phyloP scores from a whole-genome alignment of 2,888 invertebrate genomes.

The Stenolophus ochropezus region DNA sequence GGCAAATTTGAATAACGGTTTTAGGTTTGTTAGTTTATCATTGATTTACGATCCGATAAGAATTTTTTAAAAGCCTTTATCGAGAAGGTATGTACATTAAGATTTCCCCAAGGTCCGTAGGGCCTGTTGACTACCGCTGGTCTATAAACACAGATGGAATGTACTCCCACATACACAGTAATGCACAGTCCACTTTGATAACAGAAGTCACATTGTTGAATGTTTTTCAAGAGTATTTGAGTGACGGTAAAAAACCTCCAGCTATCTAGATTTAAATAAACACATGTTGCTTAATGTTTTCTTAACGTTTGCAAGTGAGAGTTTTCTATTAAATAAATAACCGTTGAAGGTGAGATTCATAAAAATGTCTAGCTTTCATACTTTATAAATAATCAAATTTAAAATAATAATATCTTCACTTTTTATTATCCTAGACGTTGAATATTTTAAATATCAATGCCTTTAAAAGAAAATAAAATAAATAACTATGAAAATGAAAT shows the following conservation, averaged over 20 bases:
- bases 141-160: conserved; percentile 49
- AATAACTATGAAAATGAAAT: too few relatives aligned
- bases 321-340: not conserved
- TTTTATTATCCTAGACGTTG: too few relatives aligned
- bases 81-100: not conserved
- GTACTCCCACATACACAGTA: conserved; percentile 40
- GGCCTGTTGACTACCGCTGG: not conserved
- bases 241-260: conserved; percentile 20
- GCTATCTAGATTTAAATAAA: conserved; percentile 32
- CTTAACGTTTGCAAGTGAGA: conserved; percentile 8
- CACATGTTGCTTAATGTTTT: conserved; percentile 8
- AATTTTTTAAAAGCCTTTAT: too few relatives aligned
- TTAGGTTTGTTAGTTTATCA: too few relatives aligned
- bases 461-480: too few relatives aligned
- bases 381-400: too few relatives aligned
- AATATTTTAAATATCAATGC: too few relatives aligned
- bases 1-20: too few relatives aligned
- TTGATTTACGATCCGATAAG: too few relatives aligned
- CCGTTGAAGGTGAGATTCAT: not conserved
- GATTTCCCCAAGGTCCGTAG: not conserved
- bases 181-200: conserved; percentile 25
- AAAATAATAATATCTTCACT: too few relatives aligned
- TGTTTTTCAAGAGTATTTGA: conserved; percentile 30
- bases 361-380: not conserved
- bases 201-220: conserved; percentile 37